Conservation (phyloP, 2,888 invertebrate genomes). For the Physocephala rufipes region DNA sequence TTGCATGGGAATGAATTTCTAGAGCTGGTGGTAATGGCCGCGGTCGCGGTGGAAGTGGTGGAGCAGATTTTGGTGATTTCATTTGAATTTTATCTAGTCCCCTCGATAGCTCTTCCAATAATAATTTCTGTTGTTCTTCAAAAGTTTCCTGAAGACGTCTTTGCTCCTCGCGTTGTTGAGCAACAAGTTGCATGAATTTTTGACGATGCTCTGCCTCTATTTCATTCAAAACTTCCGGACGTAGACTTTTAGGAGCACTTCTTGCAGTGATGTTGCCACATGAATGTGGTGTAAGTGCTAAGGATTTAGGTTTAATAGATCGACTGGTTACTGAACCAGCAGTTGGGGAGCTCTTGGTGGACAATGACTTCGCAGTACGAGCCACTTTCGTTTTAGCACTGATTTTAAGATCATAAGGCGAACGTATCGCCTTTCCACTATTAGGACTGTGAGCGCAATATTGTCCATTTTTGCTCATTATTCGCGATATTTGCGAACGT, state of each 20-base stretch:
- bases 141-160: slow-evolving; percentile 72
- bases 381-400: slow-evolving; percentile 43
- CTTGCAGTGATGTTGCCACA: neutral
- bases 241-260: neutral
- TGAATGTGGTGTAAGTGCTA: slow-evolving; percentile 28
- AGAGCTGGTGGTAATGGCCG: slow-evolving; percentile 34
- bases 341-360: slow-evolving; percentile 29
- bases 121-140: slow-evolving; percentile 72
- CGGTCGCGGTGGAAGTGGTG: neutral
- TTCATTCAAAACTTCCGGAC: slow-evolving; percentile 44
- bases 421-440: slow-evolving; percentile 34
- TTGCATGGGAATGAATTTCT: neutral
- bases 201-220: slow-evolving; percentile 73
- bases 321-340: neutral
- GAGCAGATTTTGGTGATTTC: slow-evolving; percentile 17
- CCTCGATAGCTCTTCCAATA: slow-evolving; percentile 65
- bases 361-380: slow-evolving; percentile 35
- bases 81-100: slow-evolving; percentile 49
- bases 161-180: slow-evolving; percentile 74
- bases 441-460: slow-evolving; percentile 30
- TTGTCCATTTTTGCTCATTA: slow-evolving; percentile 32
- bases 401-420: slow-evolving; percentile 44
- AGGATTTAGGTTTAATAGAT: slow-evolving; percentile 34
- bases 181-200: slow-evolving; percentile 72
- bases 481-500: slow-evolving; percentile 42